These are phyloP conservation scores for Andinoacara biseriatus DNA, from an alignment of 2,113 vertebrate genomes.

Conservation along the genomic window DNA sequence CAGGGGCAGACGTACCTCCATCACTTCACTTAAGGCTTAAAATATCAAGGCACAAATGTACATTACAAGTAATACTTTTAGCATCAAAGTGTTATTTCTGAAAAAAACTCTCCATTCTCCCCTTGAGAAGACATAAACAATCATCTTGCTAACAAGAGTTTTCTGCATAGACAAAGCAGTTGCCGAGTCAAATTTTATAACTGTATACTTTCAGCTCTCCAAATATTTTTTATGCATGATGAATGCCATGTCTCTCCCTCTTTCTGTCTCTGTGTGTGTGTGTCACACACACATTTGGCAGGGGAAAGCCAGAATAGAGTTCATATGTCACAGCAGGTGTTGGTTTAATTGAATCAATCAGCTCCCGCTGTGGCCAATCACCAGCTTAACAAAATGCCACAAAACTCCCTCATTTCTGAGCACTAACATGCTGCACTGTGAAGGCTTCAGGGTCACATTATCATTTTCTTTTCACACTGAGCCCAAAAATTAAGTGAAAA, in stretches of 20 bases:
- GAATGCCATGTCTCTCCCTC: background rate
- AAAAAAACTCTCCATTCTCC: background rate
- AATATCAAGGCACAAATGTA: background rate
- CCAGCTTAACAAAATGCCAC: constrained; percentile 5
- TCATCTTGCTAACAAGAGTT: background rate
- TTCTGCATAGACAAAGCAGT: background rate
- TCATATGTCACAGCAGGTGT: constrained; percentile 12
- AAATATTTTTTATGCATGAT: background rate
- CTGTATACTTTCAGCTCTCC: background rate
- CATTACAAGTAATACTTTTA: background rate
- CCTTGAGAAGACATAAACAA: background rate
- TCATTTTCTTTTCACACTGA: background rate
- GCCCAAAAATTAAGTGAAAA: background rate
- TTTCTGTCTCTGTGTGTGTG: background rate
- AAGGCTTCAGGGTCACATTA: background rate
- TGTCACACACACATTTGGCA: background rate
- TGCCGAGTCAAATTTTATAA: too few relatives aligned
- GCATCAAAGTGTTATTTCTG: background rate
- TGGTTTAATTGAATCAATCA: background rate
- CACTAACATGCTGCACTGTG: background rate
- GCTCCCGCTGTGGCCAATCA: background rate
- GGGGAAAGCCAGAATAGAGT: background rate
- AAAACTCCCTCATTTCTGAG: background rate
- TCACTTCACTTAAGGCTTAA: background rate
- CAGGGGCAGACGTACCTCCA: constrained; percentile 1